Evolutionary conservation across 2,888 invertebrate species (phyloP).

Genomic region (Megaustenia siamemsis): DNA sequence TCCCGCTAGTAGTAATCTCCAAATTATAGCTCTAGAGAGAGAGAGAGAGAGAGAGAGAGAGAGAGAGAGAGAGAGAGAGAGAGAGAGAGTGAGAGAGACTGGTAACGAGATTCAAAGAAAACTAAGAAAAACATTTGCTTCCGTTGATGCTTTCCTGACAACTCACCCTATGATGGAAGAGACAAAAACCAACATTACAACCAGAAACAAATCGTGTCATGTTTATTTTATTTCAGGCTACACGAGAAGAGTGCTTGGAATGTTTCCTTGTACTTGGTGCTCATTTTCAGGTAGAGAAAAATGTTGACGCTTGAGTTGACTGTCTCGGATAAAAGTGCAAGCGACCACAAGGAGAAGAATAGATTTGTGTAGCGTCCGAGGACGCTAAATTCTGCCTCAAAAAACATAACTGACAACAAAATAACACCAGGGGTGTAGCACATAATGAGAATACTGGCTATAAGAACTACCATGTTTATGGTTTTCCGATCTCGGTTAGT

Average conservation of each 20-base stretch:
- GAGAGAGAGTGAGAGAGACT: too few species aligned
- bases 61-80: too few species aligned
- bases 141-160: too few species aligned
- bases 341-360: neutral
- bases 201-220: too few species aligned
- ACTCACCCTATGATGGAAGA: too few species aligned
- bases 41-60: too few species aligned
- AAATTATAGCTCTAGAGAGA: too few species aligned
- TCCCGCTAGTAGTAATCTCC: too few species aligned
- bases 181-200: too few species aligned
- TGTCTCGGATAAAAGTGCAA: neutral
- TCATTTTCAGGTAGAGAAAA: slow-evolving; percentile 24
- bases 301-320: slow-evolving; percentile 14
- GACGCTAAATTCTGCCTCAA: neutral
- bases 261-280: neutral
- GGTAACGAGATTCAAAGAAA: too few species aligned
- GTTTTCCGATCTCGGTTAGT: neutral
- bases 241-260: neutral
- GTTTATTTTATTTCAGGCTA: neutral
- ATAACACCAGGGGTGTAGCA: neutral
- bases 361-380: neutral
- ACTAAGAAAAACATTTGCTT: too few species aligned
- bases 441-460: neutral
- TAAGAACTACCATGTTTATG: neutral
- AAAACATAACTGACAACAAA: neutral